Evolutionary conservation across 2,888 invertebrate genomes (phyloP).

Genomic region (Habroteleia sp.): DNA sequence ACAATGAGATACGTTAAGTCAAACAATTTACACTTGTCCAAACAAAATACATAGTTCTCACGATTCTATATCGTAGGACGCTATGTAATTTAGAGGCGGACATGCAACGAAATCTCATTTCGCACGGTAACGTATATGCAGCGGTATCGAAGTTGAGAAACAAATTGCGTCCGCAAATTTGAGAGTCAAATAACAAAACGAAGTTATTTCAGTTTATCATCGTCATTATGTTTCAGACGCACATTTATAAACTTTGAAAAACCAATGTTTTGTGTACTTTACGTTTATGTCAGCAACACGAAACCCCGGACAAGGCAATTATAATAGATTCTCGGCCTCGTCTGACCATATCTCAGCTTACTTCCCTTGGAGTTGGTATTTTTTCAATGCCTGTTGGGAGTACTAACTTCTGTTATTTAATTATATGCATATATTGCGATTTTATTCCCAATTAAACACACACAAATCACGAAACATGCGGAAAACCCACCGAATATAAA

Average conservation of each 20-base stretch:
- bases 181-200: slow-evolving; percentile 2
- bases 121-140: slow-evolving; percentile 13
- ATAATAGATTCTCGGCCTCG: no score
- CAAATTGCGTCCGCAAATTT: no score
- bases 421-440: slow-evolving; percentile 11
- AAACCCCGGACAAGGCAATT: no score
- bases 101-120: slow-evolving; percentile 32
- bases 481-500: no score
- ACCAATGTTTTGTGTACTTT: no score
- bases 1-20: slow-evolving; percentile 17
- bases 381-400: no score
- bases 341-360: no score
- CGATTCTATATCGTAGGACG: slow-evolving; percentile 8
- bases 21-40: slow-evolving; percentile 21
- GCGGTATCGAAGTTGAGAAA: slow-evolving; percentile 16
- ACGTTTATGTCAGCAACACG: no score
- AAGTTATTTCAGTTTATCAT: slow-evolving; percentile 6
- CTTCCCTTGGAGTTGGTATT: no score
- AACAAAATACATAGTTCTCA: slow-evolving; percentile 14
- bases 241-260: no score
- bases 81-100: slow-evolving; percentile 15
- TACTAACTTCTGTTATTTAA: slow-evolving; percentile 18
- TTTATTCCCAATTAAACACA: slow-evolving; percentile 19
- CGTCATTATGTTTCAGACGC: no score
- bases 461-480: no score